phyloP scores from a whole-genome alignment of 2,888 invertebrate genomes.

The Drosophila rubida region DNA sequence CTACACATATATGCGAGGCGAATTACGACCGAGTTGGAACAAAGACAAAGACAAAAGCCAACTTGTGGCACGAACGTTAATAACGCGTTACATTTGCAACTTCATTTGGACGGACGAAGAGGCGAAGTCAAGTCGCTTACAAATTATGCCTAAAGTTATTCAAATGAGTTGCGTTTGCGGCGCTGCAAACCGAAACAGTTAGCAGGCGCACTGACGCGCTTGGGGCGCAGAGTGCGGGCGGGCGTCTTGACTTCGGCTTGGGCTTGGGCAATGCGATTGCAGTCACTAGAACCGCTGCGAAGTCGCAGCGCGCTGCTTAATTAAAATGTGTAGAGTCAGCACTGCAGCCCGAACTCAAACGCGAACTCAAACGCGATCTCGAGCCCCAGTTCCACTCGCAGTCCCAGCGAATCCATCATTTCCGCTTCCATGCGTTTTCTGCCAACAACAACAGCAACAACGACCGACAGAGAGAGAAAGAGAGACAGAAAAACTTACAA shows the following conservation, averaged over 20 bases:
- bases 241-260: no score
- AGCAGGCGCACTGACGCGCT: conserved; percentile 22
- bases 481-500: conserved; percentile 5
- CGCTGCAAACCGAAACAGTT: conserved; percentile 55
- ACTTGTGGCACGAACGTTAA: conserved; percentile 80
- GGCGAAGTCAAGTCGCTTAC: conserved; percentile 63
- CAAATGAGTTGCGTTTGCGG: conserved; percentile 74
- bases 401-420: conserved; percentile 84
- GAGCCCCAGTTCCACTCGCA: conserved; percentile 43
- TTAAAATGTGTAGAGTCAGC: conserved; percentile 80
- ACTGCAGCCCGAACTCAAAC: conserved; percentile 9
- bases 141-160: conserved; percentile 79
- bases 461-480: conserved; percentile 21
- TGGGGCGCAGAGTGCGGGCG: background rate
- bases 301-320: conserved; percentile 68
- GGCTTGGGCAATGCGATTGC: conserved; percentile 46
- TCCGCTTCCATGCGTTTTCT: conserved; percentile 84
- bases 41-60: conserved; percentile 46
- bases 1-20: conserved; percentile 4
- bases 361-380: no score
- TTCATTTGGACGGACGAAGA: conserved; percentile 56
- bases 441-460: conserved; percentile 63
- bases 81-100: conserved; percentile 81
- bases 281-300: conserved; percentile 70
- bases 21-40: conserved; percentile 1